phyloP scores from a whole-genome alignment of 2,113 vertebrate genomes.

The Rhea americana region DNA sequence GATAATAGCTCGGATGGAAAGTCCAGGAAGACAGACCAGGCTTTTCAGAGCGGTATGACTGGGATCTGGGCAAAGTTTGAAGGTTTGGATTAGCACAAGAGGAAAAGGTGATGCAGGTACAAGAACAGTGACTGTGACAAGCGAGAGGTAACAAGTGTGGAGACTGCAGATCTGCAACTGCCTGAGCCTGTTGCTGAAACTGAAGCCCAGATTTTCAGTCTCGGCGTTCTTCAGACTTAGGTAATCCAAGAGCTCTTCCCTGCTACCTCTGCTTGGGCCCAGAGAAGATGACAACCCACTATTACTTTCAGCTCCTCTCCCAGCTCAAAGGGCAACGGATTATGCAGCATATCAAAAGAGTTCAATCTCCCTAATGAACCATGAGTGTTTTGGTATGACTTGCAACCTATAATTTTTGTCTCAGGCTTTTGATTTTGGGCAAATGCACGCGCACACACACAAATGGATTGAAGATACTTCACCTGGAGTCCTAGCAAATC shows the following conservation, averaged over 20 bases:
- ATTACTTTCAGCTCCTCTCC: not conserved
- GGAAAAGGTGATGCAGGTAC: not conserved
- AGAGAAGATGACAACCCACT: not conserved
- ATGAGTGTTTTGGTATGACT: not conserved
- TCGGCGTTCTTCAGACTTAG: not conserved
- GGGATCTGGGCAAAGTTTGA: not conserved
- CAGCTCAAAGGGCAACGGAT: not conserved
- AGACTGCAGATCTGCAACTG: not conserved
- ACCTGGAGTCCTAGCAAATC: not conserved
- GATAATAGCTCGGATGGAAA: not conserved
- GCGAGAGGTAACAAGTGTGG: not conserved
- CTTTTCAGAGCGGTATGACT: not conserved
- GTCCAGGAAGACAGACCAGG: not conserved
- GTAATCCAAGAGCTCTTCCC: not conserved
- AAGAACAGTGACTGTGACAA: not conserved
- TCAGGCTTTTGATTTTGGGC: not conserved
- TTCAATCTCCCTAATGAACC: not conserved
- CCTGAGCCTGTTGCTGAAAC: rapidly evolving
- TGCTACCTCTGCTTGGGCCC: not conserved
- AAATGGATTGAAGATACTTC: not conserved
- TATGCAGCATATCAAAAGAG: not conserved
- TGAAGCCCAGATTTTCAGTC: not conserved
- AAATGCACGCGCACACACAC: not conserved
- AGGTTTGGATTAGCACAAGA: not conserved
- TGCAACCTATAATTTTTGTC: not conserved